Base-by-base conservation (phyloP, 2,888 invertebrate species). In the Toxonevra muliebris region DNA sequence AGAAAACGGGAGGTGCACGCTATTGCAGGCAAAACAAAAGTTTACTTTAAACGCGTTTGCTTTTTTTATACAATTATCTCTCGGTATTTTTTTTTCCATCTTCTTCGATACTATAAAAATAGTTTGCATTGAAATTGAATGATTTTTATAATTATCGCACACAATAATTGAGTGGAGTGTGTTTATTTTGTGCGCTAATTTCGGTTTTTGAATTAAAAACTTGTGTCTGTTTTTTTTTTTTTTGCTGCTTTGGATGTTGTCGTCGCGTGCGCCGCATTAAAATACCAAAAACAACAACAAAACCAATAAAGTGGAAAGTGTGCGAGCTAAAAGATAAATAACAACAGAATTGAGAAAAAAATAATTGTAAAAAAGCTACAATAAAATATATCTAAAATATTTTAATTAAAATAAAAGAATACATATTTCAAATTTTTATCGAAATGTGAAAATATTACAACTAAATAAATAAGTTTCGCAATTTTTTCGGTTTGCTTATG, bases 361-460 rank as follows among this genome's bases (percentile, higher is more conserved):
- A 50, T 40, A 40, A 42, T 50, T 54, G 54, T 20, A 65, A 64
- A 40, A 59, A 58, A 63, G 17, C 20, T 12, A 48, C 17, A 17
- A 13, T 65, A 52, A 55, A 64, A 65, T 53, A 54, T 52, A 50
- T 50, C 40, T 63, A 42, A 59, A 30, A 20, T 40, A 52, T 30
- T 54, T 43, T 30, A 48, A 41, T 62, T 41, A 13, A 61, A 62
- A 58, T 67, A 40, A 64, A 60, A 57, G 17, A 65, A 13, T 61
- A 20, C 30, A 63, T 53, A 15, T 17, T 40, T 54, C 42, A 61
- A 61, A 53, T 20, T 19, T 13, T 45, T 11, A 17, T 40, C 19
- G 10, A 62, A 60, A 53, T 57, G n/a, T 50, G 58, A n/a, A 61
- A 58, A 68, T 50, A 65, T 10, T 66, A 68, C 59, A 53, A 19